Conservation (phyloP, 2,113 vertebrate species). For the Irena cyanogastra region DNA sequence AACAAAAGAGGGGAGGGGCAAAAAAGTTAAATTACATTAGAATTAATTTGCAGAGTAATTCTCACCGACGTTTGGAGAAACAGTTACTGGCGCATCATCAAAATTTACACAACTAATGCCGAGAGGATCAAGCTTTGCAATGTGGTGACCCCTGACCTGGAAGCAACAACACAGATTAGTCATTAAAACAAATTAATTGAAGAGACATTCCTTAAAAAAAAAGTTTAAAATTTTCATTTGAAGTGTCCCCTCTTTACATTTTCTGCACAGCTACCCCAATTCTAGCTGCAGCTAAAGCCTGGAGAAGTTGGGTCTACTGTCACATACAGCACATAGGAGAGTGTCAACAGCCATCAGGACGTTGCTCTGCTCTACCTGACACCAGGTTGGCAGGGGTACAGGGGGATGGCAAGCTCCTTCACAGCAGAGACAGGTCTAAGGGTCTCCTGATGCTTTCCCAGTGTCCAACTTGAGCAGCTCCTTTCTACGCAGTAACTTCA, state of each 20-base stretch:
- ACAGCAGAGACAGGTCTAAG: not conserved
- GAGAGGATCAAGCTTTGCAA: conserved; percentile 95
- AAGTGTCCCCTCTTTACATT: not conserved
- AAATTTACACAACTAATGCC: conserved; percentile 97
- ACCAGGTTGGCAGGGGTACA: accelerated
- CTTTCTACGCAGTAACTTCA: not conserved
- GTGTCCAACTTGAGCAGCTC: not conserved
- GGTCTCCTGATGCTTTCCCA: not conserved
- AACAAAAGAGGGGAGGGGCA: conserved; percentile 71
- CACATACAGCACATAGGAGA: not conserved
- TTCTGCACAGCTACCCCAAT: not conserved
- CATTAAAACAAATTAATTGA: conserved; percentile 40
- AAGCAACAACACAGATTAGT: conserved; percentile 76
- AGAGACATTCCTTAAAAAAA: not conserved
- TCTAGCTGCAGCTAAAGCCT: not conserved
- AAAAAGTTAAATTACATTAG: conserved; percentile 78
- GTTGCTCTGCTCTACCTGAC: not conserved
- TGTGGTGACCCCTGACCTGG: conserved; percentile 94
- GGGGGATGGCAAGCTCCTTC: not conserved
- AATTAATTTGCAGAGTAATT: conserved; percentile 73
- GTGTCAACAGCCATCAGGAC: not conserved
- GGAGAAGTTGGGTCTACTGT: not conserved
- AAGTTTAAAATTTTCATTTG: not conserved
- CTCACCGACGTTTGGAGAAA: conserved; percentile 92
- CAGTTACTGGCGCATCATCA: conserved; percentile 86